phyloP scores from a whole-genome alignment of 2,113 vertebrate genomes.

The Otolemur garnettii region DNA sequence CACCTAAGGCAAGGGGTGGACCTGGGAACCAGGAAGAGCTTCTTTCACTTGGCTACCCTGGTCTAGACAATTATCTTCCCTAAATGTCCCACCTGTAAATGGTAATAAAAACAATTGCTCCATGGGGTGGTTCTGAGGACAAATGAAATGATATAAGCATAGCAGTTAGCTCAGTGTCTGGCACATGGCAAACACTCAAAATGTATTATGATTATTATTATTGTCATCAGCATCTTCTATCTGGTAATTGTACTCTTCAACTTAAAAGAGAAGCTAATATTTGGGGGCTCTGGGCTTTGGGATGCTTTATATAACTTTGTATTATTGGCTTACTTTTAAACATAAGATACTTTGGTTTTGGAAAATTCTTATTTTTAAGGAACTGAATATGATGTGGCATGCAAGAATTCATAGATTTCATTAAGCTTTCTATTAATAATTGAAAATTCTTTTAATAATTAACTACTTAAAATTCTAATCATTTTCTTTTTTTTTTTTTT shows the following conservation, averaged over 20 bases:
- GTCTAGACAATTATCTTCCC: not conserved
- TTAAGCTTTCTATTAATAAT: constrained; percentile 17
- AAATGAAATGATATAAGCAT: not conserved
- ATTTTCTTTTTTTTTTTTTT: not conserved
- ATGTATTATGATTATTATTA: not conserved
- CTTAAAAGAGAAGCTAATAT: not conserved
- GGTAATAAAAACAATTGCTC: not conserved
- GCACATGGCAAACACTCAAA: not conserved
- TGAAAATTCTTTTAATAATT: constrained; percentile 21
- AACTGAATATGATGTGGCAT: constrained; percentile 15
- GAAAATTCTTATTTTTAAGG: constrained; percentile 48
- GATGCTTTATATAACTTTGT: not conserved
- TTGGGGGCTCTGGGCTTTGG: not conserved
- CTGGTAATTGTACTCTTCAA: not conserved
- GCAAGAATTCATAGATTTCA: constrained; percentile 46
- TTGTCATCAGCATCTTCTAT: not conserved
- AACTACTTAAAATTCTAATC: not conserved
- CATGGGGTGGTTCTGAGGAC: not conserved
- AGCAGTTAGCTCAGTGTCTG: not conserved
- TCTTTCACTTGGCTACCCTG: not conserved
- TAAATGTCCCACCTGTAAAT: not conserved
- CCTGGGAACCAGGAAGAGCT: not conserved
- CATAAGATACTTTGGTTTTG: not conserved
- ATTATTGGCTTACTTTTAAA: constrained; percentile 42
- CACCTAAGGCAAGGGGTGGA: not conserved